phyloP scores from a whole-genome alignment of 1,140 invertebrate species.

The Potamilus streckersoni region DNA sequence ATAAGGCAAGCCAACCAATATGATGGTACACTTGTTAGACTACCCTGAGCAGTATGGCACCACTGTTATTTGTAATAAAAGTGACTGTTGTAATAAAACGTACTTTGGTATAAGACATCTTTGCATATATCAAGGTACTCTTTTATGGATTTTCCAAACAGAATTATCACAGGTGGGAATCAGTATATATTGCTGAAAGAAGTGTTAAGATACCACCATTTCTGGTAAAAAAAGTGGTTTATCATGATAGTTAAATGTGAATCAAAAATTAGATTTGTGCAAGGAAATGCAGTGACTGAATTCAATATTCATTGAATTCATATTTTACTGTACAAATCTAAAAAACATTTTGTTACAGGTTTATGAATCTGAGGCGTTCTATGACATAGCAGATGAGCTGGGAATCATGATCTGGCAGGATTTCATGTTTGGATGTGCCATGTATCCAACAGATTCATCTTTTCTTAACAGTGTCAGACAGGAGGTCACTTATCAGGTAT shows the following conservation, averaged over 20 bases:
- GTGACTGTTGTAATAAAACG: too few species aligned
- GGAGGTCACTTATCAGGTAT: conserved; percentile 85
- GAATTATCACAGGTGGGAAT: too few species aligned
- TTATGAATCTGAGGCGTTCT: conserved; percentile 94
- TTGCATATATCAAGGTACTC: too few species aligned
- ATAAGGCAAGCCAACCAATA: too few species aligned
- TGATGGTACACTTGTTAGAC: too few species aligned
- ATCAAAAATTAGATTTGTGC: neutral
- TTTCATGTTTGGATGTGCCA: conserved; percentile 96
- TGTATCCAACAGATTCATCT: conserved; percentile 85
- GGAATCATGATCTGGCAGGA: conserved; percentile 73
- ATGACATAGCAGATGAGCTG: conserved; percentile 75
- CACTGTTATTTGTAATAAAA: too few species aligned
- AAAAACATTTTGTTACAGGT: conserved; percentile 69
- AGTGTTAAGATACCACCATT: too few species aligned
- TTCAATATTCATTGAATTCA: too few species aligned
- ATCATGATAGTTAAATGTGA: neutral
- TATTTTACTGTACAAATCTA: neutral
- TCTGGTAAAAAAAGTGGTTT: neutral
- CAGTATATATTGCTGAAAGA: neutral
- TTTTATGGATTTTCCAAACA: too few species aligned
- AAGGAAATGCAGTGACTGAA: too few species aligned
- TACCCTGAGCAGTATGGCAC: too few species aligned
- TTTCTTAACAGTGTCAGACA: conserved; percentile 81
- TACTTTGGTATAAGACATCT: too few species aligned